Evolutionary conservation across 1,140 invertebrate genomes (phyloP).

Genomic region (Papilio polytes): DNA sequence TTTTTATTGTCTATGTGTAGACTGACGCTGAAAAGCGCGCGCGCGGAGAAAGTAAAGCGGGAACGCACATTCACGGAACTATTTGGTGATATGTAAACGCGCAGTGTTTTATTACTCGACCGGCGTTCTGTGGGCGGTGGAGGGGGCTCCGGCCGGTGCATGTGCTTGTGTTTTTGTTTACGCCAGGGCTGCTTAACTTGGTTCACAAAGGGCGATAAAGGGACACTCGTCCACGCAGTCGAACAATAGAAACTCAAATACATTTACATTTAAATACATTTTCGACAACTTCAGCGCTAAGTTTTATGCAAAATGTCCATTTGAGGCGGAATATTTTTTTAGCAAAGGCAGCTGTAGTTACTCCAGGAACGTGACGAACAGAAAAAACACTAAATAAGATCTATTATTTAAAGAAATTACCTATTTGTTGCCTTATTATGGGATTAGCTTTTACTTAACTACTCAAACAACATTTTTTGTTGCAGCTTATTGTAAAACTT

Average conservation of each 20-base stretch:
- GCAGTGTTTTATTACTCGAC: slow-evolving; percentile 43
- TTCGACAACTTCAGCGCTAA: too few species aligned
- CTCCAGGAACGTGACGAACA: too few species aligned
- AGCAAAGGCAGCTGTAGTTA: too few species aligned
- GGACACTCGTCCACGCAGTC: neutral
- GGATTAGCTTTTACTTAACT: too few species aligned
- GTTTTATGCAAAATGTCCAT: too few species aligned
- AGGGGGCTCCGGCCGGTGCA: slow-evolving; percentile 52
- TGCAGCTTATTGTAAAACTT: too few species aligned
- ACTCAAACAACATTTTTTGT: too few species aligned
- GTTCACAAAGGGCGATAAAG: neutral
- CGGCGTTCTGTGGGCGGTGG: slow-evolving; percentile 25
- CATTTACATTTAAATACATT: too few species aligned
- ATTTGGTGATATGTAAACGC: slow-evolving; percentile 41
- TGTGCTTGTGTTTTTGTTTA: slow-evolving; percentile 59
- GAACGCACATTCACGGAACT: slow-evolving; percentile 41
- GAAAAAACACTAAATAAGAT: too few species aligned
- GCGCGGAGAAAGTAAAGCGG: slow-evolving; percentile 20
- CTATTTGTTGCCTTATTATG: too few species aligned
- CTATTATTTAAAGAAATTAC: too few species aligned
- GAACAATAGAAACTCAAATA: neutral
- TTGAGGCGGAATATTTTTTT: too few species aligned
- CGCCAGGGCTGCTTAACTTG: slow-evolving; percentile 26
- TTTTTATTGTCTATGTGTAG: slow-evolving; percentile 36
- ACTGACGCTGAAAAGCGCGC: slow-evolving; percentile 17